phyloP scores from a whole-genome alignment of 2,113 vertebrate species.

The Oophaga pumilio region DNA sequence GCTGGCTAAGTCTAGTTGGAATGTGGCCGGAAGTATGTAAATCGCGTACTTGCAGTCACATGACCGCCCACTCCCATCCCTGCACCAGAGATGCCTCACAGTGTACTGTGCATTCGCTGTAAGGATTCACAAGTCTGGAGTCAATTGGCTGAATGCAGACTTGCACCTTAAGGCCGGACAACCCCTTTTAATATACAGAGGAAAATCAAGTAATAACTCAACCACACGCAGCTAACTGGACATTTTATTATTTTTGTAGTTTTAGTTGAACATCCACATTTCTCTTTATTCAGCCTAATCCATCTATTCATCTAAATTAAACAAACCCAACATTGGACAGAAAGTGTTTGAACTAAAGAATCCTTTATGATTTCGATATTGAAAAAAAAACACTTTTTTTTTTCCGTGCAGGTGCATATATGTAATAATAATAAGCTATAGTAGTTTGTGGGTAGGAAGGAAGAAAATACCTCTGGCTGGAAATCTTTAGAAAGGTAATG shows the following conservation, averaged over 20 bases:
- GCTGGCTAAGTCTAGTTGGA: too few species aligned
- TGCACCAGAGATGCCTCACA: too few species aligned
- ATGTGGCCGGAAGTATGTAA: too few species aligned
- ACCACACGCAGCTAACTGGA: background rate
- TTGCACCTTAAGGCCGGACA: too few species aligned
- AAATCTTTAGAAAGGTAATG: conserved; percentile 28
- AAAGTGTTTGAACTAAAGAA: conserved; percentile 10
- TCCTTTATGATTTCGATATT: conserved; percentile 35
- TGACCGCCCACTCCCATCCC: too few species aligned
- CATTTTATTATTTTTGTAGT: background rate
- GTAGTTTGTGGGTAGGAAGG: conserved; percentile 14
- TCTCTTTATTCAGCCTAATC: conserved; percentile 5
- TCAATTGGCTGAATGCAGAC: too few species aligned
- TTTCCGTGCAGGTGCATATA: conserved; percentile 20
- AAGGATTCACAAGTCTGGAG: too few species aligned
- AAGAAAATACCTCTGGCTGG: conserved; percentile 17
- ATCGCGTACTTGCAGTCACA: too few species aligned
- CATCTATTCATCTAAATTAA: conserved; percentile 12
- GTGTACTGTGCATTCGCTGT: too few species aligned
- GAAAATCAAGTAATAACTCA: background rate
- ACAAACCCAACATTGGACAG: background rate
- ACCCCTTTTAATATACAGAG: background rate
- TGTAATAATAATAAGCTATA: conserved; percentile 20
- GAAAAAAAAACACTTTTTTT: conserved; percentile 8
- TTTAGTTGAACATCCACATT: conserved; percentile 8